These are phyloP conservation scores for Xerus rutilus DNA, from an alignment of 2,797 vertebrate genomes.

Conservation along the genomic window DNA sequence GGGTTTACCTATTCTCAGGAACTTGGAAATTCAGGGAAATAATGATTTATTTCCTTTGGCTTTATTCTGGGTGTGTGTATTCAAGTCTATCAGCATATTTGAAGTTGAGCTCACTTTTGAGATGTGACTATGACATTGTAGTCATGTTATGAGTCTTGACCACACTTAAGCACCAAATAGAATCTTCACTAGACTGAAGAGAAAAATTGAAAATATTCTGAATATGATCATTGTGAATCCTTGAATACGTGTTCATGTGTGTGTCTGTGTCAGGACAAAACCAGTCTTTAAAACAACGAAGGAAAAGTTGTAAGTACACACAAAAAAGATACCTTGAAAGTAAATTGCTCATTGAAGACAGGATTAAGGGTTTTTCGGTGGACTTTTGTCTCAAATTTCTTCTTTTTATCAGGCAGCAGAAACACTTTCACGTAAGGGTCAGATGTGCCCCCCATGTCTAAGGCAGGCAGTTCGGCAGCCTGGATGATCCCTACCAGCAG, in stretches of 20 bases:
- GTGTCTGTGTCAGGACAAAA: background rate
- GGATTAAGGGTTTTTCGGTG: constrained; percentile 99
- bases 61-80: background rate
- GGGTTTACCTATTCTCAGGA: background rate
- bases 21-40: background rate
- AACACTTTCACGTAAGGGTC: constrained; percentile 99
- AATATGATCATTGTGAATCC: constrained; percentile 7
- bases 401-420: constrained; percentile 99
- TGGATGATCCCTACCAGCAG: constrained; percentile 99
- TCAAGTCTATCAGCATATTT: background rate
- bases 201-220: constrained; percentile 44
- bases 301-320: constrained; percentile 40
- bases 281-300: constrained; percentile 29
- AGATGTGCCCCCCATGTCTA: constrained; percentile 99
- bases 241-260: background rate
- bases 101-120: background rate
- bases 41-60: background rate
- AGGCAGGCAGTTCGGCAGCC: constrained; percentile 97
- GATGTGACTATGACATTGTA: background rate
- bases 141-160: background rate
- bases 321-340: constrained; percentile 93
- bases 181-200: background rate
- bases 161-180: background rate
- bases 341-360: constrained; percentile 99
- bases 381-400: constrained; percentile 99